Evolutionary conservation across 2,888 invertebrate species (phyloP).

Genomic region (Eupithecia dodoneata): DNA sequence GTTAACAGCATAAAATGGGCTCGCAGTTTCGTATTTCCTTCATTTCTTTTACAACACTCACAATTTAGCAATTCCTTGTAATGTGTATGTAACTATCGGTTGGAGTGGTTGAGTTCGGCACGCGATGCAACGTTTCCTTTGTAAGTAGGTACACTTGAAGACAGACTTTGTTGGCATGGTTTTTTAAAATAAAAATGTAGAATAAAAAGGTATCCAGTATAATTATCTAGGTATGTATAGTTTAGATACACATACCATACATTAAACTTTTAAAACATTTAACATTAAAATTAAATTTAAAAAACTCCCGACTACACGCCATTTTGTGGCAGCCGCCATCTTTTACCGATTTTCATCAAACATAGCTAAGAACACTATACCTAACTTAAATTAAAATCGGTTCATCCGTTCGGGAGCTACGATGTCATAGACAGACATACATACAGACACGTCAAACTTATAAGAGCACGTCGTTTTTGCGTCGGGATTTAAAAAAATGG

Average conservation of each 20-base stretch:
- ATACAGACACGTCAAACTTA: too few relatives aligned
- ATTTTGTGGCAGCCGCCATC: too few relatives aligned
- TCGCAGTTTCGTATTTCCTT: background rate
- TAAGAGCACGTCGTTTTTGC: too few relatives aligned
- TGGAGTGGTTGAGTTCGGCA: background rate
- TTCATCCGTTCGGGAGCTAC: too few relatives aligned
- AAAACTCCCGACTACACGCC: too few relatives aligned
- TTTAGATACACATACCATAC: background rate
- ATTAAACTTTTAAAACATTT: too few relatives aligned
- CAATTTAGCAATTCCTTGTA: conserved; percentile 2
- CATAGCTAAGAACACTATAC: too few relatives aligned
- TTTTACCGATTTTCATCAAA: too few relatives aligned
- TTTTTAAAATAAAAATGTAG: background rate
- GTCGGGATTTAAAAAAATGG: background rate
- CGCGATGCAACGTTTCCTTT: background rate
- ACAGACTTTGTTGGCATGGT: background rate
- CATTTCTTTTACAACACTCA: conserved; percentile 5
- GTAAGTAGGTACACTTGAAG: background rate
- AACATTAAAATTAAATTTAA: too few relatives aligned
- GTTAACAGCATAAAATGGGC: background rate
- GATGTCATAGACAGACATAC: too few relatives aligned
- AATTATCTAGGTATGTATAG: background rate
- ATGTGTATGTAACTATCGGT: background rate
- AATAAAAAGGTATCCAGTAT: background rate
- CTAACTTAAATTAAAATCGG: too few relatives aligned